Evolutionary conservation across 2,113 vertebrate species (phyloP), one percentile per base, ranked within the genome.

Genomic region (Siniperca knerii): DNA sequence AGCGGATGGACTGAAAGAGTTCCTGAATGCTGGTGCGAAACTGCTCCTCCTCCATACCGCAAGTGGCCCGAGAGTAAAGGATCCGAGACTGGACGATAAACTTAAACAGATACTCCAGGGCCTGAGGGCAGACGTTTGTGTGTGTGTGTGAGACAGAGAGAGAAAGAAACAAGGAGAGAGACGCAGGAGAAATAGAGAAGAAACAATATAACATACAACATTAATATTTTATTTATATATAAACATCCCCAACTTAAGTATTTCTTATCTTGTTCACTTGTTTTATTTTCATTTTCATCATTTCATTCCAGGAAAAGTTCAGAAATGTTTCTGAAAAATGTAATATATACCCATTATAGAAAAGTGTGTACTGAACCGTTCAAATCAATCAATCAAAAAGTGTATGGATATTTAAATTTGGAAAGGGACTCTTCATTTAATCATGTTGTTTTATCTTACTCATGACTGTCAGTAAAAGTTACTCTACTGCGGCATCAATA

Each of bases 21-120:
- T 99, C 98, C 89, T 98, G 98, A 95, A 99, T 96, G 93, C 97
- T 98, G 92, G 93, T 93, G 50, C 97, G 96, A 86, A 99, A 99
- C 88, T 97, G 97, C 16, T 99, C 98, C 89, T 99, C 98, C 90
- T 99, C 98, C 97, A 99, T 96, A 0, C 98, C 98, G 8, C 98
- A 98, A 1, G 98, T 99, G 89, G 98, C 98, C 86, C 98, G 96
- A 25, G 98, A 99, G 95, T 99, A 99, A 69, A 99, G 96, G 93
- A 98, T 96, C 62, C 98, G 96, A 23, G 98, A 99, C 95, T 99
- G 98, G 71, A 99, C 95, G 84, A 99, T 99, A 91, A 99, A 99
- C 95, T 99, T 99, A 90, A 99, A 99, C 89, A 99, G 96, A 88
- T 99, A 99, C 93, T 99, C 98, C 94, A 99, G 94, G 20, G 98